Percentiles rank a stretch among this genome's conserved stretches.
These are phyloP conservation scores for Pogonocichla stellata DNA, from an alignment of 2,113 vertebrate genomes.

Conservation along the genomic window DNA sequence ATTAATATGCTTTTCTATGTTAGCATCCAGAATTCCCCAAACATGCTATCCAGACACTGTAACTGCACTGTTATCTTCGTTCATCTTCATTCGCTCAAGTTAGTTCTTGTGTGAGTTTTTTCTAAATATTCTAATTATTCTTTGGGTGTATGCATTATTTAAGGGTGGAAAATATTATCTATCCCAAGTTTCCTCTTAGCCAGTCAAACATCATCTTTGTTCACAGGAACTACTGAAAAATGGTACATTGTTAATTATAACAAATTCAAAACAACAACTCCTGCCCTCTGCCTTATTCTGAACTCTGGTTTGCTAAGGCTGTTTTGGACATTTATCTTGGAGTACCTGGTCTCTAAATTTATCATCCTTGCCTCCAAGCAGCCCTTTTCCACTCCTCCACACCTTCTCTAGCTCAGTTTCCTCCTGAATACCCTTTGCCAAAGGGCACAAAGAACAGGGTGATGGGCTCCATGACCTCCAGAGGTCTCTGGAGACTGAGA, in stretches of 20 bases:
- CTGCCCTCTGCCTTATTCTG: background rate
- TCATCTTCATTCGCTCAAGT: background rate
- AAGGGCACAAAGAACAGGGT: background rate
- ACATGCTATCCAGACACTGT: background rate
- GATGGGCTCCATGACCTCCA: background rate
- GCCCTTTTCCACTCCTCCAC: background rate
- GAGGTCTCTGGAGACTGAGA: background rate
- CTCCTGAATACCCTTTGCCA: background rate
- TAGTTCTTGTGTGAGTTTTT: background rate
- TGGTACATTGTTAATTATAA: fast-evolving
- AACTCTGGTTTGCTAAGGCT: background rate
- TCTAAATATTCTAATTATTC: background rate
- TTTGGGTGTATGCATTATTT: background rate
- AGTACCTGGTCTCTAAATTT: background rate
- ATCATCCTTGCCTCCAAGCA: background rate
- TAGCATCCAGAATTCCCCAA: background rate
- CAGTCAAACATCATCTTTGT: background rate
- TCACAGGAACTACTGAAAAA: background rate
- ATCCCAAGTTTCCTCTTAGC: background rate
- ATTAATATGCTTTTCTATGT: background rate
- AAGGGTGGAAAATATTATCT: background rate
- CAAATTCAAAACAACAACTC: background rate
- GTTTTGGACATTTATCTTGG: background rate
- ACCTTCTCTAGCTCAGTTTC: background rate
- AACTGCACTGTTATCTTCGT: background rate